These are phyloP conservation scores for Tenthredo distinguenda DNA, from an alignment of 2,888 invertebrate genomes.

Conservation along the genomic window DNA sequence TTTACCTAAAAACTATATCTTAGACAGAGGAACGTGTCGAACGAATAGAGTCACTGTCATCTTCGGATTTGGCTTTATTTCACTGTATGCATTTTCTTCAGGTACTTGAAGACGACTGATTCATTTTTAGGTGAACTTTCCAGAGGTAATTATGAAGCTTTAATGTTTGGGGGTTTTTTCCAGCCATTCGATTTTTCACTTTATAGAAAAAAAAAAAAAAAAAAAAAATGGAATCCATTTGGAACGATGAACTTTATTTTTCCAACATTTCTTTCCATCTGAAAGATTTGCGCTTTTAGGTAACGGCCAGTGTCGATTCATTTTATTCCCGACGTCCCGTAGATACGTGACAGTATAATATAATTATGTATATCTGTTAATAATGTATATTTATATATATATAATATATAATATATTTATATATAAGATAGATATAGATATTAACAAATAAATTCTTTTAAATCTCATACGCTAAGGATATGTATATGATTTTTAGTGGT, in stretches of 20 bases:
- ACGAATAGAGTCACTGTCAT: not conserved
- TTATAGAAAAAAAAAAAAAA: not conserved
- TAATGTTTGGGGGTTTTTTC: not conserved
- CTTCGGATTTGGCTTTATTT: not conserved
- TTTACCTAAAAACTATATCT: not conserved
- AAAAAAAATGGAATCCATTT: not conserved
- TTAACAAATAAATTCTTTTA: conserved; percentile 61
- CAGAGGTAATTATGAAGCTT: not conserved
- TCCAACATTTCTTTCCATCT: not conserved
- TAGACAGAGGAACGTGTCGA: not conserved
- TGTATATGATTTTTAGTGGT: conserved; percentile 67
- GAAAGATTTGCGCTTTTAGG: not conserved
- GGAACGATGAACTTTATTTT: not conserved
- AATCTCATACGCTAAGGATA: conserved; percentile 63
- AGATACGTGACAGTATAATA: conserved; percentile 46
- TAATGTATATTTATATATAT: conserved; percentile 67
- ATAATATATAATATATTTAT: conserved; percentile 67
- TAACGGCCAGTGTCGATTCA: not conserved
- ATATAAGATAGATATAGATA: conserved; percentile 58
- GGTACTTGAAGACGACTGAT: not conserved
- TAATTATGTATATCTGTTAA: conserved; percentile 65
- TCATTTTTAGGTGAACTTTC: not conserved
- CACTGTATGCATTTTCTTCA: not conserved
- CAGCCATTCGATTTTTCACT: not conserved
- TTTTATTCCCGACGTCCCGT: not conserved